These are phyloP conservation scores for Prionailurus viverrinus DNA, from an alignment of 2,113 vertebrate species.

Conservation along the genomic window DNA sequence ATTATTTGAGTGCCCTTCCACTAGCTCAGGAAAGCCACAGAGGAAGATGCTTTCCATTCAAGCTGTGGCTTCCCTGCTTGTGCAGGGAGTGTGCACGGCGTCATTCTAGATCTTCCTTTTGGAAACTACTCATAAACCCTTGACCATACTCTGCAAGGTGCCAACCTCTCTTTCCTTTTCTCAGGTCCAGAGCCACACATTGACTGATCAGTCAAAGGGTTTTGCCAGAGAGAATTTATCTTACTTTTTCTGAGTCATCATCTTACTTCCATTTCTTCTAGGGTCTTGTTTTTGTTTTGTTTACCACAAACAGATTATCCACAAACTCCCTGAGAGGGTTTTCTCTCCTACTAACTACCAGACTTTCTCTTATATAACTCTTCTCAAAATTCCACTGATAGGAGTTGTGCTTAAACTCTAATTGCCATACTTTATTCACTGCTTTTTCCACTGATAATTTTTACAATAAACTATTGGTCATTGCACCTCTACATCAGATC, in stretches of 20 bases:
- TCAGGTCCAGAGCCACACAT: neutral
- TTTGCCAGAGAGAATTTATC: neutral
- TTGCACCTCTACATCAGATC: neutral
- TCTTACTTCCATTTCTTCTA: neutral
- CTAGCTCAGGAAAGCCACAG: neutral
- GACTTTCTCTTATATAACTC: neutral
- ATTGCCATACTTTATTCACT: neutral
- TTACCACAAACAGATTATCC: neutral
- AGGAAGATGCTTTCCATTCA: neutral
- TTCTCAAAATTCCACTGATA: neutral
- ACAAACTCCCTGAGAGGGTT: neutral
- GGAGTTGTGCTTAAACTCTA: neutral
- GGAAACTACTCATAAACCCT: neutral
- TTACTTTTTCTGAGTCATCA: neutral
- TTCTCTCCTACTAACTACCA: neutral
- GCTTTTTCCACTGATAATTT: neutral
- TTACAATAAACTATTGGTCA: neutral
- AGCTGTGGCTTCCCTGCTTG: neutral
- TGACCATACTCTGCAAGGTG: neutral
- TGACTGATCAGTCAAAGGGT: neutral
- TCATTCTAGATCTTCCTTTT: neutral
- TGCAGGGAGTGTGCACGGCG: neutral
- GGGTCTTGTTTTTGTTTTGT: neutral
- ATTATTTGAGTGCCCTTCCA: neutral
- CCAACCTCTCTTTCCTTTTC: neutral